Percentiles rank a stretch among this genome's conserved stretches.
These are phyloP conservation scores for Melanargia galathea DNA, from an alignment of 2,888 invertebrate species.

Conservation along the genomic window DNA sequence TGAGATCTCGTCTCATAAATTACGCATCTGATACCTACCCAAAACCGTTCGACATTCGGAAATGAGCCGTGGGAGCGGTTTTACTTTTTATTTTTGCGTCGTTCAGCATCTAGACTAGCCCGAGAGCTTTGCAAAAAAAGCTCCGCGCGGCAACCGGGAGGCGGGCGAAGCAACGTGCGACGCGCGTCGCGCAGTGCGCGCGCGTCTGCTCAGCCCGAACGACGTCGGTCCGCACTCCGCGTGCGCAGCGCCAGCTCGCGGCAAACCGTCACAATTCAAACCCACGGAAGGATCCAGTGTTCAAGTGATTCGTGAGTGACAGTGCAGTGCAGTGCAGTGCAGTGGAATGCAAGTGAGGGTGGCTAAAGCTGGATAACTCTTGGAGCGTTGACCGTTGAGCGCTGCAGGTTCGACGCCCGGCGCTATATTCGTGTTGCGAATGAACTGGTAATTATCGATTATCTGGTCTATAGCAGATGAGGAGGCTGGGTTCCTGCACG, in stretches of 20 bases:
- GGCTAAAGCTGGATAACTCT: slow-evolving; percentile 51
- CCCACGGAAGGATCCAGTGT: slow-evolving; percentile 24
- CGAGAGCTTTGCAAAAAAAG: slow-evolving; percentile 9
- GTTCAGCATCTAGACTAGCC: slow-evolving; percentile 3
- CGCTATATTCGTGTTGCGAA: slow-evolving; percentile 49
- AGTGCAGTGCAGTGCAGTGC: slow-evolving; percentile 25
- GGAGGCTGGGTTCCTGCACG: slow-evolving; percentile 6
- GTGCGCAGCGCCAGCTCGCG: neutral
- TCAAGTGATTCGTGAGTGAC: slow-evolving; percentile 20
- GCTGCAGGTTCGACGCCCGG: slow-evolving; percentile 50
- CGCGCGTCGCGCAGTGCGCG: slow-evolving; percentile 3
- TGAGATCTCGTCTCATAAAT: neutral
- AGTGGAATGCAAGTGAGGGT: slow-evolving; percentile 38
- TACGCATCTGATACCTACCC: neutral
- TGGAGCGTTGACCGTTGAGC: slow-evolving; percentile 67
- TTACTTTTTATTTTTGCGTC: slow-evolving; percentile 1
- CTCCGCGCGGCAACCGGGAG: slow-evolving; percentile 1
- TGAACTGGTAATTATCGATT: slow-evolving; percentile 59
- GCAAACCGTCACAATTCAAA: slow-evolving; percentile 34
- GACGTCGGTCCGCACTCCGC: slow-evolving; percentile 4
- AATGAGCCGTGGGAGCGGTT: slow-evolving; percentile 5
- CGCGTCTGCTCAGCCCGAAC: slow-evolving; percentile 13
- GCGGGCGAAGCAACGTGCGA: too few species aligned
- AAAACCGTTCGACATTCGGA: slow-evolving; percentile 5
- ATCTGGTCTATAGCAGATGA: slow-evolving; percentile 24